A percentile compares a stretch with the other conserved stretches of the same genome.
phyloP scores from a whole-genome alignment of 2,113 vertebrate species.

The Syrrhaptes paradoxus region DNA sequence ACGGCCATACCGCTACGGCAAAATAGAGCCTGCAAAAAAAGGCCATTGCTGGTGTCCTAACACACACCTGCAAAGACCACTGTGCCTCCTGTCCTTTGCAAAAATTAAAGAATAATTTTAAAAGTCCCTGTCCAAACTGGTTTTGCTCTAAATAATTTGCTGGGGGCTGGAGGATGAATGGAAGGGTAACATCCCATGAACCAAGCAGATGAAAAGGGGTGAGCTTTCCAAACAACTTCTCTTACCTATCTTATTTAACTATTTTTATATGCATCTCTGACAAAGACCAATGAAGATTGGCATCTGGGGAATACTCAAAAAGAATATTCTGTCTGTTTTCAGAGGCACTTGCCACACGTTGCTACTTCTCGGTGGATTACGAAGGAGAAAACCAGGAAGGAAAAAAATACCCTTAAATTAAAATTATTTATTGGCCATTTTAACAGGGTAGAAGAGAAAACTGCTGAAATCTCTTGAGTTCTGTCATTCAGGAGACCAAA shows the following conservation, averaged over 20 bases:
- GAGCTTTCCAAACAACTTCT: neutral
- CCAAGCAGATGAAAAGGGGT: neutral
- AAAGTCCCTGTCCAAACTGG: neutral
- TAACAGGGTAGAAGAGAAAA: neutral
- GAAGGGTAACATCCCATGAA: neutral
- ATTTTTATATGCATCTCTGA: neutral
- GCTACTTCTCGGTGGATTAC: neutral
- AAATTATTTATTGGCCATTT: neutral
- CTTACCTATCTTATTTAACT: neutral
- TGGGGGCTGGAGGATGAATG: neutral
- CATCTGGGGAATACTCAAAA: neutral
- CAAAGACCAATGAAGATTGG: neutral
- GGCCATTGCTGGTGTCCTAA: neutral
- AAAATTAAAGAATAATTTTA: neutral
- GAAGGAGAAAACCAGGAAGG: neutral
- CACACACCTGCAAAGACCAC: neutral
- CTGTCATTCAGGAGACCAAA: neutral
- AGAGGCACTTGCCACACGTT: neutral
- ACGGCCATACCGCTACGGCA: fast-evolving
- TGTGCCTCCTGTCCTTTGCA: neutral
- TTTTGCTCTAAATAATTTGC: neutral
- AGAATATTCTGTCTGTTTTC: neutral
- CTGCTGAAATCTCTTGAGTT: neutral
- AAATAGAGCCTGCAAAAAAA: neutral
- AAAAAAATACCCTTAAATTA: neutral